Evolutionary conservation across 2,113 vertebrate genomes (phyloP).

Genomic region (Chamaea fasciata): DNA sequence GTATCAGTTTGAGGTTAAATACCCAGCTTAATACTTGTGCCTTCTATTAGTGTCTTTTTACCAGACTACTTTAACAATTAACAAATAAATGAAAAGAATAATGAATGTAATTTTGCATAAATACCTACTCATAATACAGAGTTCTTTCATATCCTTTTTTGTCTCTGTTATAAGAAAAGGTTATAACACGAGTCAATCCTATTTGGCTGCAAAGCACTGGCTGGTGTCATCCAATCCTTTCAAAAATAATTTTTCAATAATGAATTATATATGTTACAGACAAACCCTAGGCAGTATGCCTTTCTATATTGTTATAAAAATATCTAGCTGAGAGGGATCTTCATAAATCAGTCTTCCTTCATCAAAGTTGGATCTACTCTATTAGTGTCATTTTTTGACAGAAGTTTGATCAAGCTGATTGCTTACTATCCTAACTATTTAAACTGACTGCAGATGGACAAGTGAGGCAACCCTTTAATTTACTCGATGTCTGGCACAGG

Average conservation of each 20-base stretch:
- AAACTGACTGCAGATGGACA: not conserved
- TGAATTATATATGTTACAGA: not conserved
- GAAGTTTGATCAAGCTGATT: not conserved
- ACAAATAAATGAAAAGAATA: slow-evolving; percentile 14
- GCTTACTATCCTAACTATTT: not conserved
- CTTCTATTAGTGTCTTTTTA: not conserved
- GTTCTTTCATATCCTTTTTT: not conserved
- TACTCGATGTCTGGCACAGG: fast-evolving
- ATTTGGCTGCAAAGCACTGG: not conserved
- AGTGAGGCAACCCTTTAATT: fast-evolving
- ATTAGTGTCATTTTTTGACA: not conserved
- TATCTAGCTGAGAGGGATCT: not conserved
- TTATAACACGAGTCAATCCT: not conserved
- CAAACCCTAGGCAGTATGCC: not conserved
- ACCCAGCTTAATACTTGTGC: not conserved
- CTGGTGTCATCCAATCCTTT: not conserved
- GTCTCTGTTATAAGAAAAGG: not conserved
- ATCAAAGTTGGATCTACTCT: not conserved
- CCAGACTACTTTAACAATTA: slow-evolving; percentile 22
- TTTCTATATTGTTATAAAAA: not conserved
- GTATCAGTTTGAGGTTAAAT: slow-evolving; percentile 51
- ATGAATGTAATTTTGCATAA: not conserved
- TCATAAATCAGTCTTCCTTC: not conserved
- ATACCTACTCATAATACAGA: not conserved
- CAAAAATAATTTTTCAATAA: not conserved